Conservation (phyloP, 1,140 invertebrate species). For the Drosophila mauritiana region DNA sequence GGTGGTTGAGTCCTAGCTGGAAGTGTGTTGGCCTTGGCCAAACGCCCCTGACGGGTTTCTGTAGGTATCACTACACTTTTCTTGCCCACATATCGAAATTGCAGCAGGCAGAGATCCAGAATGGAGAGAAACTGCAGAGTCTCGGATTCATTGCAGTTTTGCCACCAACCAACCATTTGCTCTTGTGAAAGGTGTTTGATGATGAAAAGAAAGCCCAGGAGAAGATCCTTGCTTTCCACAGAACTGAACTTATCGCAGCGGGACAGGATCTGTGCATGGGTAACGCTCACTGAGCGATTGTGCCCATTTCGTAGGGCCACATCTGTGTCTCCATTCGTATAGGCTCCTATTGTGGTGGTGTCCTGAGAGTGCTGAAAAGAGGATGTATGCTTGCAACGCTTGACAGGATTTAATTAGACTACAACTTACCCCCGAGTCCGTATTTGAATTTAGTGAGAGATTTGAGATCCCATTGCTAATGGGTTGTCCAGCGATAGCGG, state of each 20-base stretch:
- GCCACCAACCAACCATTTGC: constrained; percentile 95
- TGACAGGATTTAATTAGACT: no score
- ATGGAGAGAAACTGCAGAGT: constrained; percentile 78
- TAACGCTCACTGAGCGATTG: constrained; percentile 86
- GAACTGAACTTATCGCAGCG: constrained; percentile 91
- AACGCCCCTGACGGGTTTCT: constrained; percentile 62
- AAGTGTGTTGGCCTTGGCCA: constrained; percentile 57
- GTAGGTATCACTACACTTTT: constrained; percentile 88
- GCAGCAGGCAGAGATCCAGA: constrained; percentile 88
- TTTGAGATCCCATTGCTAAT: constrained; percentile 87
- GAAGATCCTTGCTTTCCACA: constrained; percentile 89
- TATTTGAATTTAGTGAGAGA: constrained; percentile 83
- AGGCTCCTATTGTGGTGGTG: constrained; percentile 86
- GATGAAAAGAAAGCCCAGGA: constrained; percentile 96
- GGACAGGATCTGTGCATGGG: constrained; percentile 85
- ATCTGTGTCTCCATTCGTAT: constrained; percentile 72
- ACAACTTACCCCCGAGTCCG: constrained; percentile 72
- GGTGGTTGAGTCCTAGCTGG: constrained; percentile 54
- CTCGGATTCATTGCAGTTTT: constrained; percentile 87
- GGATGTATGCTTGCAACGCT: neutral
- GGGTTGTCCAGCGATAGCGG: constrained; percentile 91
- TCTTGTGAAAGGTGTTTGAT: constrained; percentile 95
- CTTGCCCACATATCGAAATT: constrained; percentile 95
- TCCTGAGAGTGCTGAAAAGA: constrained; percentile 86
- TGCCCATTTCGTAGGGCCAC: constrained; percentile 77